Evolutionary conservation across 2,888 invertebrate species (phyloP), one percentile per base, ranked within the genome.

Genomic region (Amphipoea oculea): DNA sequence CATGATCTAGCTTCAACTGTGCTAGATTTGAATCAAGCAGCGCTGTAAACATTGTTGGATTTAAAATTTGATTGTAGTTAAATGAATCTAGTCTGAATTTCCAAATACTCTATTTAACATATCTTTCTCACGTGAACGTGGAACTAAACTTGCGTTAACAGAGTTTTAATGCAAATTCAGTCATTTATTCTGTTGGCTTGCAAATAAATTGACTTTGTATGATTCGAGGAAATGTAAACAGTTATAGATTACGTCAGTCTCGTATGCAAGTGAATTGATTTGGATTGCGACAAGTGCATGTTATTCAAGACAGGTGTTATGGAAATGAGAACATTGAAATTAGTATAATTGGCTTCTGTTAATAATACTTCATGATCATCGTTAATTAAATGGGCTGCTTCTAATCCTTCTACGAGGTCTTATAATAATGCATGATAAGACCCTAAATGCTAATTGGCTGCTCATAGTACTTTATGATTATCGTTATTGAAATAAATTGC

Each of bases 71-170:
- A 67, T 66, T 77, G 73, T 78, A 82, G 77, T 77, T 71, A 78
- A 86, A 79, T 66, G 75, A 54, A 20, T 76, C 67, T 80, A 72
- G 73, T 82, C 73, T 85, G 87, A 87, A 86, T 85, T 86, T 86
- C 79, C 83, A 89, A 84, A 76, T 73, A 78, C 67, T 57, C 78
- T 81, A 79, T 78, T 89, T 88, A 79, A 67, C 88, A 89, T 89
- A 85, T 69, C 79, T 85, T 89, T 89, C 87, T 85, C 89, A 88
- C 89, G 86, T 83, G 71, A 82, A 69, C 81, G 72, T 76, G 80
- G 74, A 76, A 66, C 79, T 75, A 65, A 68, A 81, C 75, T 73
- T 69, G 73, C 67, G 72, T 76, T 73, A 78, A 75, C 74, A 73
- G 66, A 77, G 84, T 81, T 72, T 73, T n/a, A 57, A 88, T 88